phyloP scores from a whole-genome alignment of 2,888 invertebrate species.

The Spodoptera exigua region DNA sequence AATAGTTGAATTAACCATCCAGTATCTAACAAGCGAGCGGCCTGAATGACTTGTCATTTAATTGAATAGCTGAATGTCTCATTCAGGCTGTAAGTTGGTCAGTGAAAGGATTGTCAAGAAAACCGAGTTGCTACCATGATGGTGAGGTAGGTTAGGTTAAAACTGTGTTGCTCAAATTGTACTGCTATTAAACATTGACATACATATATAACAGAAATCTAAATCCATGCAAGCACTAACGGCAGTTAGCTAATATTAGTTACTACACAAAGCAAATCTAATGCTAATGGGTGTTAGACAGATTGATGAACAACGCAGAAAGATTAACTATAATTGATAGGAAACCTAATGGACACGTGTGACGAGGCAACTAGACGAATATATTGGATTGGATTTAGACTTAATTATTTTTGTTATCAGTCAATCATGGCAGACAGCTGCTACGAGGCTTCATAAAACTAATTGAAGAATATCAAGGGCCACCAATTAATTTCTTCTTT shows the following conservation, averaged over 20 bases:
- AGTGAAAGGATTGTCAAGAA: no score
- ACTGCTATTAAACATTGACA: no score
- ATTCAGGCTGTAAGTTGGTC: no score
- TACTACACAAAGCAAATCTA: constrained; percentile 10
- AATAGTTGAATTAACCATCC: no score
- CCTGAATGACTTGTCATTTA: no score
- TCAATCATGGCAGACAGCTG: constrained; percentile 28
- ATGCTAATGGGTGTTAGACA: constrained; percentile 8
- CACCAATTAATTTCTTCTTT: constrained; percentile 6
- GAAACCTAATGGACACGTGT: constrained; percentile 35
- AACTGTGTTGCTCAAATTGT: no score
- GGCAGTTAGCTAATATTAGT: background rate
- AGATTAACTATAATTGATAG: constrained; percentile 43
- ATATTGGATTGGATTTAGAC: constrained; percentile 25
- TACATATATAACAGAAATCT: no score
- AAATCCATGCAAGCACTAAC: no score
- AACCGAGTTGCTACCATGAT: no score
- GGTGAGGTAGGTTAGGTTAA: no score
- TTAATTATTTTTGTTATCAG: constrained; percentile 34
- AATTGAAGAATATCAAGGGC: constrained; percentile 16
- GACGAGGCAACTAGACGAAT: constrained; percentile 22
- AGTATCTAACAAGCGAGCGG: no score
- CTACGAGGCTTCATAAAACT: constrained; percentile 29
- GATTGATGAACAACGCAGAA: constrained; percentile 29
- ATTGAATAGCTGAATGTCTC: no score